Percentiles rank a stretch among this genome's conserved stretches.
Conservation (phyloP, 2,888 invertebrate genomes). For the Physocephala rufipes region DNA sequence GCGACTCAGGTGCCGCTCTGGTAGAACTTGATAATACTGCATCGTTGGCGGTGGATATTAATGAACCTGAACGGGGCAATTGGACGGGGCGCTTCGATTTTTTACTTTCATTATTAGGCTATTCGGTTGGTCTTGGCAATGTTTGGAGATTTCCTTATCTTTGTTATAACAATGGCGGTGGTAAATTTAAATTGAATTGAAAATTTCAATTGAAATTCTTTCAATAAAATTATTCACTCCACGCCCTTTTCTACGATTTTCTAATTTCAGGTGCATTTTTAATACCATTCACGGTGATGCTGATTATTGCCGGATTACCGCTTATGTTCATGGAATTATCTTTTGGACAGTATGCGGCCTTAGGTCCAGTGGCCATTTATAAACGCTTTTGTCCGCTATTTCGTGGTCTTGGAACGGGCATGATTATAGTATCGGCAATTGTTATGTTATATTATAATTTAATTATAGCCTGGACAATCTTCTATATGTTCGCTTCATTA, state of each 20-base stretch:
- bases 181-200: slow-evolving; percentile 59
- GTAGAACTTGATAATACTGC: slow-evolving; percentile 52
- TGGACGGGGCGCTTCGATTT: slow-evolving; percentile 82
- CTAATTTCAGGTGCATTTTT: slow-evolving; percentile 75
- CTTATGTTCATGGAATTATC: slow-evolving; percentile 87
- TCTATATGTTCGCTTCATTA: slow-evolving; percentile 77
- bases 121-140: slow-evolving; percentile 78
- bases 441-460: slow-evolving; percentile 82
- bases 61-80: slow-evolving; percentile 72
- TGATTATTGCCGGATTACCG: slow-evolving; percentile 81
- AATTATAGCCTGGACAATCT: slow-evolving; percentile 81
- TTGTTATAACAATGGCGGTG: slow-evolving; percentile 80
- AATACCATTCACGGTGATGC: slow-evolving; percentile 83
- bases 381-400: slow-evolving; percentile 77
- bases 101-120: slow-evolving; percentile 75
- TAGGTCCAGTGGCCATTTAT: slow-evolving; percentile 83
- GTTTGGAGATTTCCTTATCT: slow-evolving; percentile 81
- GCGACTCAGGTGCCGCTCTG: slow-evolving; percentile 60
- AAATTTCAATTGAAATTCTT: not conserved
- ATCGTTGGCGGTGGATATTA: slow-evolving; percentile 38
- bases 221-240: not conserved
- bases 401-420: slow-evolving; percentile 77
- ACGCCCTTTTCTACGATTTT: not conserved
- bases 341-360: slow-evolving; percentile 82
- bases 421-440: slow-evolving; percentile 79